These are phyloP conservation scores for Vulpes vulpes DNA, from an alignment of 2,113 vertebrate genomes.

Conservation along the genomic window DNA sequence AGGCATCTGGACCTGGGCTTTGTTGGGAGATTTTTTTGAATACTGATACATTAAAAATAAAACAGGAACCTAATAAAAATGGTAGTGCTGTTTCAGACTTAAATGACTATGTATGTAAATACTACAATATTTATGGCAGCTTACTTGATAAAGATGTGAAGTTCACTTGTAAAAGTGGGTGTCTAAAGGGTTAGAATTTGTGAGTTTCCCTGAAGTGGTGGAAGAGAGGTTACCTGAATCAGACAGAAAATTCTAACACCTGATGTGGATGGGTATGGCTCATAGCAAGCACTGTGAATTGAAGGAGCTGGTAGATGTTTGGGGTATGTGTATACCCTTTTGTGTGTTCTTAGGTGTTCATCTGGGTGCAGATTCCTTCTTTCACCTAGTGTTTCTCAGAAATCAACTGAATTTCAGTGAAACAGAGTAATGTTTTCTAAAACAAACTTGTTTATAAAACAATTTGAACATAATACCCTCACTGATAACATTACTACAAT, in stretches of 20 bases:
- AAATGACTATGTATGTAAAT: not conserved
- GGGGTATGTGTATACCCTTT: not conserved
- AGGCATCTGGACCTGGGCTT: not conserved
- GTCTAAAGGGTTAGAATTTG: not conserved
- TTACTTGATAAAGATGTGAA: not conserved
- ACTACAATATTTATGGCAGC: not conserved
- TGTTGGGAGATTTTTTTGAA: not conserved
- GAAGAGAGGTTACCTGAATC: not conserved
- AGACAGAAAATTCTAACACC: not conserved
- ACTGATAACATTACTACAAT: not conserved
- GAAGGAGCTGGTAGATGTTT: not conserved
- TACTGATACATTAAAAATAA: not conserved
- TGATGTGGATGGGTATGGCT: not conserved
- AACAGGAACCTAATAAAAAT: not conserved
- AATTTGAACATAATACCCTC: not conserved
- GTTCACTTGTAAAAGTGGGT: not conserved
- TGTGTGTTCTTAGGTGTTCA: not conserved
- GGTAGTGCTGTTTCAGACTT: not conserved
- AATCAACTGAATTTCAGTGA: not conserved
- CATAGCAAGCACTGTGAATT: not conserved
- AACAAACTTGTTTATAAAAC: not conserved
- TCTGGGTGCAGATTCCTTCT: slow-evolving; percentile 68
- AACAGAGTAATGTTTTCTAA: not conserved
- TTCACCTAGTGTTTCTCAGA: not conserved
- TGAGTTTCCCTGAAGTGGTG: not conserved